Percentiles rank a stretch among this genome's conserved stretches.
phyloP scores from a whole-genome alignment of 2,113 vertebrate species.

The Thalassoma bifasciatum region DNA sequence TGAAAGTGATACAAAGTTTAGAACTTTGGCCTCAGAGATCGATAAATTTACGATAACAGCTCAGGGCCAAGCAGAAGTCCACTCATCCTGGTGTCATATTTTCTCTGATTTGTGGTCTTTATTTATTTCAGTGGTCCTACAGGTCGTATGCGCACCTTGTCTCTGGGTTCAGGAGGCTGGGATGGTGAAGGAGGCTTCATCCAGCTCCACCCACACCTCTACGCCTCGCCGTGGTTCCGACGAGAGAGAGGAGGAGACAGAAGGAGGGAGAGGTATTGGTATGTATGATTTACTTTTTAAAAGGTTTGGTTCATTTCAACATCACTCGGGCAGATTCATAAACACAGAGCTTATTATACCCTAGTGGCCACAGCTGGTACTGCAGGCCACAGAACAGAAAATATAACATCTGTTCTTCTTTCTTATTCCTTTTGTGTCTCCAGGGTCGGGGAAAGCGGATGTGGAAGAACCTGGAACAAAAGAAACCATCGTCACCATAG shows the following conservation, averaged over 20 bases:
- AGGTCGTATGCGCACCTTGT: slow-evolving; percentile 36
- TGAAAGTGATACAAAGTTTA: no score
- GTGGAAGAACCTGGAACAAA: slow-evolving; percentile 54
- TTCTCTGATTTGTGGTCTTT: background rate
- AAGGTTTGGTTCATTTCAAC: background rate
- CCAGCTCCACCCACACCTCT: background rate
- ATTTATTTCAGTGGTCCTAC: background rate
- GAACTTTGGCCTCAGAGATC: no score
- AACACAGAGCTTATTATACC: no score
- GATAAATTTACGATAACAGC: no score
- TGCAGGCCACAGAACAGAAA: no score
- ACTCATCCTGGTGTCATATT: no score
- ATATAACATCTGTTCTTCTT: background rate
- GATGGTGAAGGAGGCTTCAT: slow-evolving; percentile 6
- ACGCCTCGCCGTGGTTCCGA: slow-evolving; percentile 1
- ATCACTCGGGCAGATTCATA: no score
- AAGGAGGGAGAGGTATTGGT: slow-evolving; percentile 39
- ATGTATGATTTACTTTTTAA: background rate
- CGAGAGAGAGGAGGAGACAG: slow-evolving; percentile 1
- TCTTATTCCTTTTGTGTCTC: slow-evolving; percentile 3
- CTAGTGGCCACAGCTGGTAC: no score
- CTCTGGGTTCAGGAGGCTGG: slow-evolving; percentile 54
- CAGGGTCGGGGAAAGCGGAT: slow-evolving; percentile 40
- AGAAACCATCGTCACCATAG: slow-evolving; percentile 54
- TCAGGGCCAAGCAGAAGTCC: no score